These are phyloP conservation scores for Sthenelais limicola DNA, from an alignment of 2,888 invertebrate species.

Conservation along the genomic window DNA sequence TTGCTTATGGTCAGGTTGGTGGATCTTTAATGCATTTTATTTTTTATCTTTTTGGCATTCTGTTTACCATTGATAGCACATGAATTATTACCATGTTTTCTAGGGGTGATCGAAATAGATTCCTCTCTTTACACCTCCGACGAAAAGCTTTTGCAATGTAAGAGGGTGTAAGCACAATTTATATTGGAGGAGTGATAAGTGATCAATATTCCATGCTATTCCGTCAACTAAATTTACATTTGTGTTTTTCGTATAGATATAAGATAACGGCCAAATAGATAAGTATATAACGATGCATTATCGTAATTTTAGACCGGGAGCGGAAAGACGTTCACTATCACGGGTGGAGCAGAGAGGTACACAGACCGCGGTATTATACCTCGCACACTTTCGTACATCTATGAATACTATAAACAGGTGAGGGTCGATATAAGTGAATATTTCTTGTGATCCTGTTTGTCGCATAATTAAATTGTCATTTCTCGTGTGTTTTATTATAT, in stretches of 20 bases:
- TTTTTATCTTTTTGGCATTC: not conserved
- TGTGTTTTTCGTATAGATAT: too few relatives aligned
- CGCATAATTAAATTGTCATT: not conserved
- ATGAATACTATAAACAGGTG: conserved; percentile 67
- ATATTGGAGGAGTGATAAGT: too few relatives aligned
- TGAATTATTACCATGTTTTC: too few relatives aligned
- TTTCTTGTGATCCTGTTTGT: conserved; percentile 5
- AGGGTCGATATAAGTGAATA: too few relatives aligned
- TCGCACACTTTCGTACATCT: conserved; percentile 70
- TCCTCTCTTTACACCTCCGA: too few relatives aligned
- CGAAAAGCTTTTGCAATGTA: too few relatives aligned
- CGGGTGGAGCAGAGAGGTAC: conserved; percentile 71
- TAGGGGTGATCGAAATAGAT: too few relatives aligned
- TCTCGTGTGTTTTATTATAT: not conserved
- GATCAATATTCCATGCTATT: too few relatives aligned
- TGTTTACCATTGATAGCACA: not conserved
- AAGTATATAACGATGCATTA: not conserved
- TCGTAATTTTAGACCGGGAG: conserved; percentile 69
- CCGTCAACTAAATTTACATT: too few relatives aligned
- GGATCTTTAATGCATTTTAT: too few relatives aligned
- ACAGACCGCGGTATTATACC: conserved; percentile 72
- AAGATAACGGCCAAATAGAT: too few relatives aligned
- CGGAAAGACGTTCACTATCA: conserved; percentile 73
- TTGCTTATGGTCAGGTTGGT: conserved; percentile 73
- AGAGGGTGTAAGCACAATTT: too few relatives aligned